phyloP scores from a whole-genome alignment of 2,797 vertebrate genomes.

The Tiaroga cobitis region DNA sequence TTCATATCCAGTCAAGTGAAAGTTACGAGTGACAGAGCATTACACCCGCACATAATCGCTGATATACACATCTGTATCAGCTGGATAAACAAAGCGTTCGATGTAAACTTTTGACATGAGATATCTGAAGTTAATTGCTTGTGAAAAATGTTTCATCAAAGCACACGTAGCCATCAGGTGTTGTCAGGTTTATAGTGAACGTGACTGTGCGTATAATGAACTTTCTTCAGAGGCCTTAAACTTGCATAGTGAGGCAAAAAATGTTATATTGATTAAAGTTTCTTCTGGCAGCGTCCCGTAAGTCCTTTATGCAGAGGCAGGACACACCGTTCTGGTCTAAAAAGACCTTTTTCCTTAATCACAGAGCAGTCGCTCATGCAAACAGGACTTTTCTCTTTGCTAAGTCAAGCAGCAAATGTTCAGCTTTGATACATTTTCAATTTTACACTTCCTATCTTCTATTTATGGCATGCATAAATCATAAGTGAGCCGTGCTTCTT shows the following conservation, averaged over 20 bases:
- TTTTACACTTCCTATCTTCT: constrained; percentile 57
- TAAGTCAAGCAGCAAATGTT: constrained; percentile 54
- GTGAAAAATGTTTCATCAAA: not conserved
- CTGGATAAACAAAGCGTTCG: not conserved
- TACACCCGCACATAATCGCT: not conserved
- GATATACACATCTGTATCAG: not conserved
- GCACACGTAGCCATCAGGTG: not conserved
- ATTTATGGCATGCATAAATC: constrained; percentile 55
- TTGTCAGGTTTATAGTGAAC: not conserved
- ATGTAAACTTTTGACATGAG: not conserved
- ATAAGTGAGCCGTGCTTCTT: constrained; percentile 37
- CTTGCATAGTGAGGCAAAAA: not conserved
- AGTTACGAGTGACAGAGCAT: not conserved
- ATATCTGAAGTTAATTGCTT: constrained; percentile 2
- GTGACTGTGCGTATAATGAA: not conserved
- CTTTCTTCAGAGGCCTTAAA: not conserved
- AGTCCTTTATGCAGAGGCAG: not conserved
- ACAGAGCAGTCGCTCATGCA: constrained; percentile 28
- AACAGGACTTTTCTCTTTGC: constrained; percentile 39
- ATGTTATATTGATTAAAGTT: not conserved
- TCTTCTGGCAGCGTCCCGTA: not conserved
- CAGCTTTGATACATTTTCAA: constrained; percentile 57
- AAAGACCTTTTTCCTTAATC: constrained; percentile 38
- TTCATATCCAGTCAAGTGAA: not conserved
- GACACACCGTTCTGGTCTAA: not conserved